Conservation (phyloP, 2,888 invertebrate genomes). For the Druceiella hillmani region DNA sequence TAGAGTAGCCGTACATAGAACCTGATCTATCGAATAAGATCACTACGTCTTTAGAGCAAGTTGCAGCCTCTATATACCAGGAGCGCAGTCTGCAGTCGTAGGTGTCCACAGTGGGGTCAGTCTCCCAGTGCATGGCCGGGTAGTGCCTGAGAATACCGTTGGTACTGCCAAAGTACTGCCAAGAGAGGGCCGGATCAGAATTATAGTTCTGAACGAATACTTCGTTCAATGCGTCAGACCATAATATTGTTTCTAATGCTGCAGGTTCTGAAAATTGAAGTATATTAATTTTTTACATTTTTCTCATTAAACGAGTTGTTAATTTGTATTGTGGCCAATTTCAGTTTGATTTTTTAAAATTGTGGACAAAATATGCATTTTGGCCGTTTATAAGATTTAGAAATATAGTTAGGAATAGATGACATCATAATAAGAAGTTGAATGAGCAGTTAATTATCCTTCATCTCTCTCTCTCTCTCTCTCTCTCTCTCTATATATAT, state of each 20-base stretch:
- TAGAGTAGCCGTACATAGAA: conserved; percentile 85
- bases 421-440: too few species aligned
- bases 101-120: conserved; percentile 52
- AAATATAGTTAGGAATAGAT: too few species aligned
- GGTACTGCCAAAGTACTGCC: conserved; percentile 97
- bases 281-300: conserved; percentile 7
- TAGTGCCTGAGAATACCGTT: conserved; percentile 90
- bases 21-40: conserved; percentile 94
- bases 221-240: conserved; percentile 83
- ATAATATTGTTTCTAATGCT: conserved; percentile 59
- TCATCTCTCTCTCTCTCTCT: too few species aligned
- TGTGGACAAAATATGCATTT: too few species aligned
- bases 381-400: too few species aligned
- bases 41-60: conserved; percentile 95
- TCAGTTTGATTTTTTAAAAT: too few species aligned
- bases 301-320: too few species aligned
- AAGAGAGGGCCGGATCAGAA: conserved; percentile 83
- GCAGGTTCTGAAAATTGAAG: conserved; percentile 37
- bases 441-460: too few species aligned
- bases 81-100: conserved; percentile 91
- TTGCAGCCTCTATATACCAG: conserved; percentile 97
- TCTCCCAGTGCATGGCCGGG: conserved; percentile 74
- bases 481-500: too few species aligned
- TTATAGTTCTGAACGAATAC: conserved; percentile 82
- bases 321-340: too few species aligned